phyloP scores from a whole-genome alignment of 1,140 invertebrate genomes.

The Steinernema feltiae region DNA sequence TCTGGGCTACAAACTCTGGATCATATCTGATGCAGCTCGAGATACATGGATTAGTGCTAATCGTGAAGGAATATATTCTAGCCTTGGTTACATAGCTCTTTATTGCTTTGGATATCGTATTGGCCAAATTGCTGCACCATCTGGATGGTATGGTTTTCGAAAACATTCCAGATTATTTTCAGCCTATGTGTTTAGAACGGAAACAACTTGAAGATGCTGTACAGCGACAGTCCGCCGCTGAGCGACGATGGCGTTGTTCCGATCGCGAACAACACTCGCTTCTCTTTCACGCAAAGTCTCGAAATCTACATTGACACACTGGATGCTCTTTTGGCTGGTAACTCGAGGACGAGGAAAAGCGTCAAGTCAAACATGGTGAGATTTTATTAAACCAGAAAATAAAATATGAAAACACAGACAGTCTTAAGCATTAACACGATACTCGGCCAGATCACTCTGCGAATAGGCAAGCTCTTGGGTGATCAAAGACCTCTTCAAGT shows the following conservation, averaged over 20 bases:
- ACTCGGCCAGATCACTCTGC: neutral
- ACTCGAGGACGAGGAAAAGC: neutral
- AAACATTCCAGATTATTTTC: no score
- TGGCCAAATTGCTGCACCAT: neutral
- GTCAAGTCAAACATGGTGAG: no score
- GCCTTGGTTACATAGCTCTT: neutral
- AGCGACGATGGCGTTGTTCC: constrained; percentile 3
- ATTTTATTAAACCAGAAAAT: no score
- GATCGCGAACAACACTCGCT: neutral
- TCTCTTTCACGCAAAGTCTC: neutral
- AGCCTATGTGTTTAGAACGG: no score
- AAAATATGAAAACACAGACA: no score
- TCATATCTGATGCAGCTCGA: neutral
- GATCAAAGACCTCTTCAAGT: neutral
- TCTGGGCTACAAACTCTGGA: neutral
- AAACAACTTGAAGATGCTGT: constrained; percentile 1
- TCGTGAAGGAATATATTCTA: neutral
- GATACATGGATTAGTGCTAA: neutral
- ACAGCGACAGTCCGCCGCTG: constrained; percentile 8
- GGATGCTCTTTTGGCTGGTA: neutral
- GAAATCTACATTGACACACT: neutral
- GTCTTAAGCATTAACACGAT: neutral
- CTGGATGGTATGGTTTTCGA: neutral
- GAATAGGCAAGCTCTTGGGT: neutral
- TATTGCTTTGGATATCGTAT: neutral